Evolutionary conservation across 2,797 vertebrate species (phyloP), one percentile per base, ranked within the genome.

Genomic region (Allobates femoralis): DNA sequence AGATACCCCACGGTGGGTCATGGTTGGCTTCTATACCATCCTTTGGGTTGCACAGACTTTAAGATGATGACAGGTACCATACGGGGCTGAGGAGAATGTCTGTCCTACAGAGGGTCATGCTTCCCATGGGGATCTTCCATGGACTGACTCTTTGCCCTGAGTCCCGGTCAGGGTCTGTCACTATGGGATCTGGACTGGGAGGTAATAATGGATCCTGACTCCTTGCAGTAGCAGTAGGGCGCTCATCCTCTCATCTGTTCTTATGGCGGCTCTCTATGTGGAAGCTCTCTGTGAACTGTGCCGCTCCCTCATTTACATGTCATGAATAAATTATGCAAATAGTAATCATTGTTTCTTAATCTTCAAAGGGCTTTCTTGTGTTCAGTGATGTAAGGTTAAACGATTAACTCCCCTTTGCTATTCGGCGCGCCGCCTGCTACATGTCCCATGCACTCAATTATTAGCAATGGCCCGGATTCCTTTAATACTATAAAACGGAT

Each of bases 251-350:
- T n/a, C 55, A 55, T 79, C 60, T 77, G 41, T 37, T 84, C 67
- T 77, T 56, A 79, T 85, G 50, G 84, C 14, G 30, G 19, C 77
- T 71, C 75, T 79, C 76, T 73, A 58, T 32, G n/a, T 23, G 62
- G 28, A 51, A 32, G 58, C 66, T 37, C 37, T 23, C 7, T 10
- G 12, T 58, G 64, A 79, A 80, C 84, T 53, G 26, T 69, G 69
- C 64, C 28, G 30, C 73, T 60, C 62, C 34, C 64, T 85, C 53
- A 32, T 79, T 85, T 85, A 73, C 84, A 85, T 85, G 62, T 80
- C 64, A 85, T 79, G 83, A 85, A 85, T 85, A 85, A 79, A 85
- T 85, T 80, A 85, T 79, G 84, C 60, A 85, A 85, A 85, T 85
- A 3, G 2, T 46, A 85, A 79, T 79, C 84, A 79, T 80, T 73